Evolutionary conservation across 2,113 vertebrate species (phyloP), one percentile per base, ranked within the genome.

Genomic region (Amblyopsis rosae): DNA sequence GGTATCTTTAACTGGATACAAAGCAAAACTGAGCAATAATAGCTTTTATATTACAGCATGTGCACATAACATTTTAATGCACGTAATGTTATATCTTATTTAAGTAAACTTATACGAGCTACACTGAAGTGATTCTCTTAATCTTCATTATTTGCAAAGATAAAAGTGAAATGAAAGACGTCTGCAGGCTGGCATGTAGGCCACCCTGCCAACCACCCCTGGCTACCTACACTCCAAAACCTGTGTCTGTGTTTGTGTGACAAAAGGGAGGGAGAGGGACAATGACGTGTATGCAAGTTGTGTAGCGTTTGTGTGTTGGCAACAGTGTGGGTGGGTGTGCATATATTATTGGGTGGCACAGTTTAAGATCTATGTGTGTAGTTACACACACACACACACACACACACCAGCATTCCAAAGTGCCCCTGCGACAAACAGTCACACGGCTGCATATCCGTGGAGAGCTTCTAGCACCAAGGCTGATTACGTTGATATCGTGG

Each of bases 401-500:
- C 50, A 65, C 68, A 74, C 32, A 35, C 35, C 35, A 35, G 12
- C 1, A 2, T 53, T 53, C n/a, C n/a, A 15, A 53, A 53, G 12
- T 53, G 13, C 50, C 50, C 50, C 35, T 35, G 35, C 35, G 46
- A 70, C 76, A 72, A 55, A 83, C 80, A 85, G 72, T 50, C 56
- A 70, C 70, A 82, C 75, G 61, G 69, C 73, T 86, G 72, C 81
- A 6, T 54, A 70, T 13, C 65, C 15, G 12, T 70, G 59, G 32
- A 46, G 33, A 77, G 75, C 62, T 54, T 68, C 67, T 82, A 76
- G 70, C 76, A 67, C 51, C 73, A 84, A 77, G 69, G 56, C 81
- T 84, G 75, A 86, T 89, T 86, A 88, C 86, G 76, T 86, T 86
- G 85, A 85, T 80, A 82, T 86, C 85, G 6, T 77, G 26, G 26